Conservation (phyloP, 2,888 invertebrate species). For the Magallana nippona region DNA sequence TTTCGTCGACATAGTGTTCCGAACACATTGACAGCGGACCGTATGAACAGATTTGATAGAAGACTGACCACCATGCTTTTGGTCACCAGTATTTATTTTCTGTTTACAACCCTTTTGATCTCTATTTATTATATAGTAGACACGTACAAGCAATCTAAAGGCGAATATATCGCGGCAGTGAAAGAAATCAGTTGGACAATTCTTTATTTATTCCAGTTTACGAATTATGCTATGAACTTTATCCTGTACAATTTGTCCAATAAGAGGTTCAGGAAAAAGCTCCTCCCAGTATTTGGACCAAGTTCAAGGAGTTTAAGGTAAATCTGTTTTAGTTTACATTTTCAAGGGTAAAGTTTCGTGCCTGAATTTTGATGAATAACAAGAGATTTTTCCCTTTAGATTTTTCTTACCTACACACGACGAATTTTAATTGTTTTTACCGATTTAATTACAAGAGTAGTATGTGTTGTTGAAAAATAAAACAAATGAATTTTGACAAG, state of each 20-base stretch:
- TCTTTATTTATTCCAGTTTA: slow-evolving; percentile 43
- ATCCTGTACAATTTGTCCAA: slow-evolving; percentile 45
- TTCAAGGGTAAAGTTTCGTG: background rate
- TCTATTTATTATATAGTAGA: slow-evolving; percentile 31
- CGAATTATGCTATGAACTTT: slow-evolving; percentile 49
- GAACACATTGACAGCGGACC: background rate
- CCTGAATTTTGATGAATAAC: background rate
- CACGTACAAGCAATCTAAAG: background rate
- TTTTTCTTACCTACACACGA: too few relatives aligned
- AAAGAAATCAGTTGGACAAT: slow-evolving; percentile 42
- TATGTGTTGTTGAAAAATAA: too few relatives aligned
- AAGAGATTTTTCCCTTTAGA: too few relatives aligned
- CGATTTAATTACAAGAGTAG: too few relatives aligned
- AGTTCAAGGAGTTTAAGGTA: background rate
- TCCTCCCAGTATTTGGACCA: background rate
- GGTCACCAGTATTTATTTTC: slow-evolving; percentile 40
- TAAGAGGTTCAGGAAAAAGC: slow-evolving; percentile 35
- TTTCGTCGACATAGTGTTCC: slow-evolving; percentile 10
- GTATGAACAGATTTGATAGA: slow-evolving; percentile 26
- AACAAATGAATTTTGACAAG: too few relatives aligned
- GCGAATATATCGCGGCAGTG: slow-evolving; percentile 2
- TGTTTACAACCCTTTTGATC: slow-evolving; percentile 38
- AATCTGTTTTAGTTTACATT: background rate
- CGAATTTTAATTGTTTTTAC: too few relatives aligned
- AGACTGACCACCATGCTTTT: slow-evolving; percentile 41